Base-by-base conservation (phyloP, 2,888 invertebrate species). In the Megaustenia siamemsis region DNA sequence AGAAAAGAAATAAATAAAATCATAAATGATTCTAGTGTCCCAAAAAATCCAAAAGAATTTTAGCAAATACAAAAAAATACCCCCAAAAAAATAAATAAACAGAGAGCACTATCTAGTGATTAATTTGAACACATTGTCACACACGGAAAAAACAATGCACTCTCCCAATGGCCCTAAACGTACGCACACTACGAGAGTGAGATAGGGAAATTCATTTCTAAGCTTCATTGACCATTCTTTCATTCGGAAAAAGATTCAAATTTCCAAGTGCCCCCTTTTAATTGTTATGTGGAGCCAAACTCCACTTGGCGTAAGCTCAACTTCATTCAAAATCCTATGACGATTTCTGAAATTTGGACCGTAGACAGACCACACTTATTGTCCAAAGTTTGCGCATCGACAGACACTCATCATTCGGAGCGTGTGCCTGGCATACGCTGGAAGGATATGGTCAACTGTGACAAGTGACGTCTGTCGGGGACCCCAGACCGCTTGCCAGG, bases 331-430 rank as follows among this genome's bases (percentile, higher is more conserved):
- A 43, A 63, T 66, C 6, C 45, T 78, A 45, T 60, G 43, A 63
- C 63, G 66, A 40, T 53, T 60, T 60, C 24, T 1, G 56, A 77
- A 77, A 56, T 24, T 56, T 21, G 35, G 56, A 5, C 38, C 38
- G n/a, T n/a, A 56, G 60, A 56, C 38, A 56, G 38, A 60, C 60
- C 56, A 40, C 56, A 60, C 15, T 40, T 32, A 78, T 78, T 78
- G 78, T 78, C 78, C 45, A 21, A 5, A 78, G 38, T 78, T 60
- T 78, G 63, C 78, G 78, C 78, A 78, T 28, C 43, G 21, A 1
- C 40, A 66, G 45, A 6, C 15, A 1, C 43, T 40, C 63, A 18
- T 40, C 63, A 40, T 60, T 32, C 1, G 5, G 24, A n/a, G 32
- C 63, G 43, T n/a, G 28, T 63, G 78, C 40, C 3, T 0, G 0